Conservation (phyloP, 2,113 vertebrate genomes). For the Pangasianodon hypophthalmus region DNA sequence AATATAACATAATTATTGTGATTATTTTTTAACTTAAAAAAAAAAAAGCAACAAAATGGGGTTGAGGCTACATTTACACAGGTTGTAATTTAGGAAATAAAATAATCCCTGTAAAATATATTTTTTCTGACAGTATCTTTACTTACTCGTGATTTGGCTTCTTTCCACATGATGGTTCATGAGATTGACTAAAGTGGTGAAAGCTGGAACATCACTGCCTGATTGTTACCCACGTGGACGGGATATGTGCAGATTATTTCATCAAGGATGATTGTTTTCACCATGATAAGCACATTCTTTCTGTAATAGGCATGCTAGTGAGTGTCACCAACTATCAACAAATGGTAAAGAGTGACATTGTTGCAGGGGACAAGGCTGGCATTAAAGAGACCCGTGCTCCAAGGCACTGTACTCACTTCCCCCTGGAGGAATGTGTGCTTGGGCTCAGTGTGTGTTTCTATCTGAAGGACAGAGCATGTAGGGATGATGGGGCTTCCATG, state of each 20-base stretch:
- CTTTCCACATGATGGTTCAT: not conserved
- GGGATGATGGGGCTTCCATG: constrained; percentile 70
- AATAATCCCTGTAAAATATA: not conserved
- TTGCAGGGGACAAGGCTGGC: constrained; percentile 23
- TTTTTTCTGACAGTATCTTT: not conserved
- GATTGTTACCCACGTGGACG: not conserved
- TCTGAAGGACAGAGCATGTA: constrained; percentile 27
- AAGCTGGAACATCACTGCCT: not conserved
- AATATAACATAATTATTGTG: not conserved
- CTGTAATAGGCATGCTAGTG: constrained; percentile 31
- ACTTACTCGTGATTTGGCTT: not conserved
- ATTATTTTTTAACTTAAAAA: not conserved
- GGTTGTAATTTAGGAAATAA: not conserved
- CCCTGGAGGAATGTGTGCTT: not conserved
- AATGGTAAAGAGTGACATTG: constrained; percentile 46
- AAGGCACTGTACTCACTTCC: not conserved
- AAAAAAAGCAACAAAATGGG: not conserved
- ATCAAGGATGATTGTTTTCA: not conserved
- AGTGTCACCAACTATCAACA: constrained; percentile 20
- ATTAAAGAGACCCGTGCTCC: constrained; percentile 1
- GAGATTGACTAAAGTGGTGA: not conserved
- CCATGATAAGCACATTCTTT: constrained; percentile 23
- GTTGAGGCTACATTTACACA: not conserved
- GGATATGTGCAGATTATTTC: not conserved
- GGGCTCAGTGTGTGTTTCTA: not conserved